A percentile compares a stretch with the other conserved stretches of the same genome.
phyloP scores from a whole-genome alignment of 2,797 vertebrate genomes.

The Phylloscopus collybita region DNA sequence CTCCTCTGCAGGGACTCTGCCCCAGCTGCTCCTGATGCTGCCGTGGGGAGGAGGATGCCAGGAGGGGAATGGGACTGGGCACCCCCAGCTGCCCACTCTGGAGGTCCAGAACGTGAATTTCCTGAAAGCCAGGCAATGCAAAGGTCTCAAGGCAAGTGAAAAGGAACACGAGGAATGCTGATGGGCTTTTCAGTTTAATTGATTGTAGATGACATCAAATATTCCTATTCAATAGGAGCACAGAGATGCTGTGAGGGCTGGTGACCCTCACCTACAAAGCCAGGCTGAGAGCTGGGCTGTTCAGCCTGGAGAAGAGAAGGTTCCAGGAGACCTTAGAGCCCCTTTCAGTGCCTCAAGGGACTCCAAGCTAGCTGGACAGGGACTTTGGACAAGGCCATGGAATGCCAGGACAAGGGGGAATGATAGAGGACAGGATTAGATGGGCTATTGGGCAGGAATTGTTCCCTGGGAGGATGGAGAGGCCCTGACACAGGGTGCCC shows the following conservation, averaged over 20 bases:
- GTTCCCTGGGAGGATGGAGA: fast-evolving
- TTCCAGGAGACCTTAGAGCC: not conserved
- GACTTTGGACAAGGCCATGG: not conserved
- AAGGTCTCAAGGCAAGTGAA: not conserved
- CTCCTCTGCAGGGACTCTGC: no score
- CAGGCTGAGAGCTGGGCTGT: not conserved
- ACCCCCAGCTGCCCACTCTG: not conserved
- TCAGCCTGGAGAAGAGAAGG: not conserved
- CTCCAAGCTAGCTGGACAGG: not conserved
- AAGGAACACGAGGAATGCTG: not conserved
- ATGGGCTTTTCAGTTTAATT: not conserved
- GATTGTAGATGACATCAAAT: not conserved
- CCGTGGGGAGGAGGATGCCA: not conserved
- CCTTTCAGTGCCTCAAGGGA: not conserved
- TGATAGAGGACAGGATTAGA: fast-evolving
- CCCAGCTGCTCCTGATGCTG: not conserved
- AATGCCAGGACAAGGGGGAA: not conserved
- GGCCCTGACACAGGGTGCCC: not conserved
- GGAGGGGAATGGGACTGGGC: fast-evolving
- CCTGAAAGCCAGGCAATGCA: not conserved
- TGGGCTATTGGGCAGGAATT: not conserved
- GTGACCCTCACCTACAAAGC: not conserved
- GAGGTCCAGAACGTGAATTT: not conserved
- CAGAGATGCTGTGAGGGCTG: not conserved
- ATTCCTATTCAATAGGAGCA: not conserved